Percentiles rank a stretch among this genome's conserved stretches.
Conservation (phyloP, 64 coral and sea anemone genomes). For the Trachythela sp. region DNA sequence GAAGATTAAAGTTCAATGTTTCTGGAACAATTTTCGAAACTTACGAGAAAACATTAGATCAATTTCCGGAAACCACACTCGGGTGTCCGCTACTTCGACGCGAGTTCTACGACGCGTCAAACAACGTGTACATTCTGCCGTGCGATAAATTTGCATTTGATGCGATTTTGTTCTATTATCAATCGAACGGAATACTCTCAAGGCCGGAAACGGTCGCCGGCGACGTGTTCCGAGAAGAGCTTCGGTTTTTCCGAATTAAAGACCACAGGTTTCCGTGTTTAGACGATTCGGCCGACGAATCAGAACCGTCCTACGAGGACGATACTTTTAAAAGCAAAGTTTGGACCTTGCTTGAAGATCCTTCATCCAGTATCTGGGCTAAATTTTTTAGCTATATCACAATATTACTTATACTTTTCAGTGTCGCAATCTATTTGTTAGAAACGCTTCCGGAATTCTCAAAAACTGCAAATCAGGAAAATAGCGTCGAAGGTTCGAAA, state of each 20-base stretch:
- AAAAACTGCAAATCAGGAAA: background rate
- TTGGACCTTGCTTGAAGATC: background rate
- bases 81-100: background rate
- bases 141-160: conserved; percentile 24
- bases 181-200: conserved; percentile 3
- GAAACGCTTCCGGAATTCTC: conserved; percentile 58
- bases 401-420: conserved; percentile 53
- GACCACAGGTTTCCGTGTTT: background rate
- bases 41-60: background rate
- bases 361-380: background rate
- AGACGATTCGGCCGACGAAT: background rate
- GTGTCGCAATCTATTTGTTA: conserved; percentile 36
- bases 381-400: conserved; percentile 43
- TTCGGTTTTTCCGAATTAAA: background rate
- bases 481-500: background rate
- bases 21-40: conserved; percentile 11
- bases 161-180: conserved; percentile 15
- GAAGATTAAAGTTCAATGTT: background rate
- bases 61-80: background rate
- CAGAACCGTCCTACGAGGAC: background rate
- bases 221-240: conserved; percentile 15
- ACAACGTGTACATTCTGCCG: background rate
- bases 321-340: background rate
- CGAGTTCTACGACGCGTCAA: background rate
- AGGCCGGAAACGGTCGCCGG: conserved; percentile 14